Conservation (phyloP, 2,113 vertebrate species). For the Hyla sarda region DNA sequence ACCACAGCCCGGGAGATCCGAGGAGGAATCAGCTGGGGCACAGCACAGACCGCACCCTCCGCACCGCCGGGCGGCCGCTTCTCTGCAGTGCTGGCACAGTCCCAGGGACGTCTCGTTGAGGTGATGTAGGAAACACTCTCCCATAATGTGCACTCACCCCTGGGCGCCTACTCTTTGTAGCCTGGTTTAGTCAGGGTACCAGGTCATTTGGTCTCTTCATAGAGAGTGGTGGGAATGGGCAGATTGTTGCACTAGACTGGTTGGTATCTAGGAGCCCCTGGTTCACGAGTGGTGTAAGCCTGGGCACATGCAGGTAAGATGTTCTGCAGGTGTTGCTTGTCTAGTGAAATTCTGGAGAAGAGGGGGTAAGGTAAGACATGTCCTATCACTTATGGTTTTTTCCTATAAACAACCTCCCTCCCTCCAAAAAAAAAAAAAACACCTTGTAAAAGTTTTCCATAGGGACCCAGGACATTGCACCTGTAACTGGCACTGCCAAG, state of each 20-base stretch:
- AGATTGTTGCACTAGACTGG: too few relatives aligned
- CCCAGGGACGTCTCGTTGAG: neutral
- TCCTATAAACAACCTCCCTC: too few relatives aligned
- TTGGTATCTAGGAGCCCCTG: too few relatives aligned
- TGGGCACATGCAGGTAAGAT: neutral
- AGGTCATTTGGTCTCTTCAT: too few relatives aligned
- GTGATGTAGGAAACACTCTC: neutral
- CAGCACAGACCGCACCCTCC: slow-evolving; percentile 33
- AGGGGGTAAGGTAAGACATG: neutral
- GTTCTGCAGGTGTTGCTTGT: neutral
- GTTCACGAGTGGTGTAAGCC: too few relatives aligned
- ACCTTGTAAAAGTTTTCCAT: too few relatives aligned
- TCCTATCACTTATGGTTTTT: neutral
- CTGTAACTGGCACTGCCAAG: too few relatives aligned
- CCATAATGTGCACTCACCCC: neutral
- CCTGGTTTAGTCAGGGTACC: too few relatives aligned
- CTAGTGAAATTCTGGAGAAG: neutral
- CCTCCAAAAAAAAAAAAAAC: too few relatives aligned
- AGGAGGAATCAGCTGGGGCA: neutral
- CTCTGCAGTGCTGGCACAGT: slow-evolving; percentile 48
- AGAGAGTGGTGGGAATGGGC: too few relatives aligned
- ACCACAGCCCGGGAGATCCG: neutral
- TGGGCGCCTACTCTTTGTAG: too few relatives aligned
- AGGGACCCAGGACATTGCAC: too few relatives aligned
- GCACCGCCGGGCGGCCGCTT: neutral